Base-by-base conservation (phyloP, 2,888 invertebrate genomes). In the Athalia circularis region DNA sequence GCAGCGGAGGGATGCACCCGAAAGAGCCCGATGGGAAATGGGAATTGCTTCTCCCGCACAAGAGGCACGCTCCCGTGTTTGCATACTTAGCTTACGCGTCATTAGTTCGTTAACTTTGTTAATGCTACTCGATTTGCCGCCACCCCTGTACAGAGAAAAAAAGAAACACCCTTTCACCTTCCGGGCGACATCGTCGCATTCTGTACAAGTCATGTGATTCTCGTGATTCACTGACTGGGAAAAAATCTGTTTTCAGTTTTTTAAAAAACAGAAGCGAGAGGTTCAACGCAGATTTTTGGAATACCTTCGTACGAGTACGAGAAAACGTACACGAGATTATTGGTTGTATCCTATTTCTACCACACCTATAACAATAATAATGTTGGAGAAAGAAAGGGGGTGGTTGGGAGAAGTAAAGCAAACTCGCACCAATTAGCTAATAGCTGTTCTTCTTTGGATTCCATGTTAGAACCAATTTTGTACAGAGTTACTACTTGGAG, bases 61-160 rank as follows among this genome's bases (percentile, higher is more conserved):
- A 62, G 5, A 75, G 87, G 77, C 87, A 87, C 87, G 85, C 83
- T 87, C 83, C 84, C 64, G 29, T 87, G 86, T 87, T 87, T 87
- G 84, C 84, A 70, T 83, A 80, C 80, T 82, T 81, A 76, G 80
- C 84, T 86, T 80, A 86, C 86, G 86, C 86, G 81, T 85, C 87
- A 85, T 87, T 87, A 84, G 83, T 79, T 82, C 82, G 81, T 82
- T 80, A 84, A 84, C 82, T 81, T 62, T 50, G 50, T 75, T 62
- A 75, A 75, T 75, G 62, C 50, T 83, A 78, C 81, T 82, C 82
- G 65, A 80, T 79, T 81, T 77, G 80, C 72, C n/a, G 43, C 50
- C 75, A 4, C 75, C 72, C 72, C 59, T 62, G 29, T 29, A 29
- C 29, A 29, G 29, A 29, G 29, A 29, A 29, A 52, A 45, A 62